Percentiles rank a stretch among this genome's conserved stretches.
phyloP scores from a whole-genome alignment of 2,797 vertebrate genomes.

The Pseudomugil tenellus region DNA sequence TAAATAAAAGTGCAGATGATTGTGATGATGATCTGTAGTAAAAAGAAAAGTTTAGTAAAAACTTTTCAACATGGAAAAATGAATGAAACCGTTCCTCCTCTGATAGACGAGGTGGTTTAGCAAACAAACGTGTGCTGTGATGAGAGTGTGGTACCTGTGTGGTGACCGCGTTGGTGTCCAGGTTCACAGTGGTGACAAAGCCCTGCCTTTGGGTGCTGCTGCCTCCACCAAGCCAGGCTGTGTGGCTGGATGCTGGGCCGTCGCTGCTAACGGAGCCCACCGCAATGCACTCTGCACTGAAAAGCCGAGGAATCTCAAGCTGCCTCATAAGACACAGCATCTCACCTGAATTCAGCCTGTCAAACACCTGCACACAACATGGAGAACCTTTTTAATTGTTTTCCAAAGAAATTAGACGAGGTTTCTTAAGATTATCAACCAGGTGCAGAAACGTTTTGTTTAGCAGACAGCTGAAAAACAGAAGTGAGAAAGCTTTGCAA shows the following conservation, averaged over 20 bases:
- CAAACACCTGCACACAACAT: slow-evolving; percentile 86
- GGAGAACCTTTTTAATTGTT: background rate
- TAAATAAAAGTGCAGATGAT: background rate
- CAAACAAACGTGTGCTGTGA: background rate
- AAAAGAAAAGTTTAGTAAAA: background rate
- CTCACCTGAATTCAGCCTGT: slow-evolving; percentile 89
- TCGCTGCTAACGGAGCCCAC: slow-evolving; percentile 63
- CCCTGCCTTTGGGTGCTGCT: slow-evolving; percentile 84
- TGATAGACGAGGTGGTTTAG: background rate
- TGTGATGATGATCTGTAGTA: background rate
- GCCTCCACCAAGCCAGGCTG: slow-evolving; percentile 90
- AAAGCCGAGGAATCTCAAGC: slow-evolving; percentile 73
- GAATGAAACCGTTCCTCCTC: background rate
- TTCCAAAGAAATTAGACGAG: no score
- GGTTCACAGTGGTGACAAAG: slow-evolving; percentile 84
- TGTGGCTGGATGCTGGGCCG: slow-evolving; percentile 23
- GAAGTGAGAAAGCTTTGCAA: no score
- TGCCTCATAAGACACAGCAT: slow-evolving; percentile 90
- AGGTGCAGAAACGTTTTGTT: no score
- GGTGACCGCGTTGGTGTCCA: slow-evolving; percentile 80
- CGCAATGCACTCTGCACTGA: slow-evolving; percentile 86
- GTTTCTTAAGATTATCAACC: background rate
- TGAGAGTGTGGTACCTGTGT: slow-evolving; percentile 80
- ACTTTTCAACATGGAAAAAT: background rate
- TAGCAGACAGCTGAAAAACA: no score